A percentile compares a stretch with the other conserved stretches of the same genome.
These are phyloP conservation scores for Macroteleia sp. DNA, from an alignment of 2,888 invertebrate species.

Conservation along the genomic window DNA sequence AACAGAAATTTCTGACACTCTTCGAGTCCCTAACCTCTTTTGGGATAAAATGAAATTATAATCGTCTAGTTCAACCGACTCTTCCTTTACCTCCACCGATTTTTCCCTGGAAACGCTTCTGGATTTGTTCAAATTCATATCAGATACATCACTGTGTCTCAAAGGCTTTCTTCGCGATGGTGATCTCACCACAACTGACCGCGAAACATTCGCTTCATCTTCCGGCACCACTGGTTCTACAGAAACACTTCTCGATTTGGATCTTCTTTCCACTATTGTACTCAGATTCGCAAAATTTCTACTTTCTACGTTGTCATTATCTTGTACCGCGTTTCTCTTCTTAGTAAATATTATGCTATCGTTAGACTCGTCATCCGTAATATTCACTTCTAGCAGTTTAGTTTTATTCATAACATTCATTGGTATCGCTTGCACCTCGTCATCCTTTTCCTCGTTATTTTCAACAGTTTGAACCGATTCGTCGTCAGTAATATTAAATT, in stretches of 20 bases:
- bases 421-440: neutral
- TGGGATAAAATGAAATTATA: too few species aligned
- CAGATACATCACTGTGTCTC: too few species aligned
- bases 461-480: slow-evolving; percentile 63
- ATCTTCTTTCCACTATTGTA: neutral
- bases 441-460: slow-evolving; percentile 5
- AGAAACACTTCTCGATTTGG: neutral
- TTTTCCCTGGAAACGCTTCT: slow-evolving; percentile 4
- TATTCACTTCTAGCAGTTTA: slow-evolving; percentile 11
- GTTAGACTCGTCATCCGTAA: slow-evolving; percentile 73
- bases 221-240: neutral
- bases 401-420: neutral
- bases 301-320: neutral
- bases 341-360: slow-evolving; percentile 24
- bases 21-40: too few species aligned
- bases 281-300: neutral
- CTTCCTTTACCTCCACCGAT: too few species aligned
- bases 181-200: too few species aligned
- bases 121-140: too few species aligned
- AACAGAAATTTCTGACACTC: too few species aligned
- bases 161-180: too few species aligned
- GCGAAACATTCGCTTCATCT: too few species aligned
- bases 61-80: too few species aligned
- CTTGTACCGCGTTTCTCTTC: neutral
- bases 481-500: slow-evolving; percentile 72